Base-by-base conservation (phyloP, 2,113 vertebrate species). In the Poeciliopsis turrubarensis region DNA sequence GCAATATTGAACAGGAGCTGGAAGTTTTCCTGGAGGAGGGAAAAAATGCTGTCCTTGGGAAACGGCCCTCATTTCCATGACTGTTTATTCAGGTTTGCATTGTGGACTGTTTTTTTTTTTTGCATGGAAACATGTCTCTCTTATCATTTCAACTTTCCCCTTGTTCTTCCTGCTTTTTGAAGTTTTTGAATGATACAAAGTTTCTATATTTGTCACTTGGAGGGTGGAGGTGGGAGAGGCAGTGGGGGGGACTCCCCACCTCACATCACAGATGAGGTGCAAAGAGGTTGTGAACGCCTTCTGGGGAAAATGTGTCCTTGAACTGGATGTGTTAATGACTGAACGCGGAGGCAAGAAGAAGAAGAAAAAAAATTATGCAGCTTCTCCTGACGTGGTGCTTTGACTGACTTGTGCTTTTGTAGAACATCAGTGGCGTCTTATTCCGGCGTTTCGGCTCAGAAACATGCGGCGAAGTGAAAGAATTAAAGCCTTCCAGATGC, bases 241-340 rank as follows among this genome's bases (percentile, higher is more conserved):
- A 13, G 1, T 8, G 29, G 57, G 62, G 12, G 31, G 14, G 19
- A 14, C 68, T 67, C 69, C 30, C 44, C 72, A 79, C 75, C 68
- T 79, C 73, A 54, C 81, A 65, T 90, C 87, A 84, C 86, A 86
- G 81, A 81, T 27, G 85, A 85, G 87, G 89, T 54, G 86, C 75
- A 84, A 86, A 89, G 83, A 86, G 85, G 86, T 88, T 89, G 91
- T 80, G 87, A 90, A 92, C 75, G 76, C 83, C 88, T 88, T 86
- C 70, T 72, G 83, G 89, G 44, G 75, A 72, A 85, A 88, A 85
- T 3, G 83, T 85, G 88, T 89, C 83, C 87, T 87, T 89, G 89
- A 89, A 90, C 86, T 83, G 78, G 77, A 90, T 81, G 90, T 90
- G 89, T 89, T 92, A 89, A 92, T 91, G 89, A 90, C 83, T 85